Base-by-base conservation (phyloP, 1,140 invertebrate species). In the Drosophila parvula region DNA sequence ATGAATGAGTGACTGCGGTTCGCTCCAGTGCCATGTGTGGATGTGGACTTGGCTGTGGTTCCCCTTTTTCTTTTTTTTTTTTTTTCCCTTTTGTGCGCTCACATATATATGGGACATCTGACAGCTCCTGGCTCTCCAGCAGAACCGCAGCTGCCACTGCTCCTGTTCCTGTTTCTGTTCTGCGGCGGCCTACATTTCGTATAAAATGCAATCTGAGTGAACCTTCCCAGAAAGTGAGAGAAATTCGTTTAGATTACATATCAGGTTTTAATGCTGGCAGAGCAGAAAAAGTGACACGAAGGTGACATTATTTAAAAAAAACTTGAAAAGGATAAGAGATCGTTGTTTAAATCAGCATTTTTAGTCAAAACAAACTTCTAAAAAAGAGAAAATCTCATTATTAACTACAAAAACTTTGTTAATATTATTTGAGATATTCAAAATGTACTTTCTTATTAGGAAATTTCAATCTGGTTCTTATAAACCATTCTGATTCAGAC, bases 1-100 rank as follows among this genome's bases (percentile, higher is more conserved):
- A 59, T 71, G 57, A 84, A 79, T 80, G 58, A 56, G 44, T 22
- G 50, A 59, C 38, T 75, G 73, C 32, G 67, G 56, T 40, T 32
- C 50, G 61, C 27, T 40, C 28, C 27, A 38, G 16, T 36, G 43
- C 43, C 11, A n/a, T 14, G n/a, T 34, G 30, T n/a, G 28, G 14
- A 6, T 60, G 43, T 50, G 22, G 28, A 55, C 34, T 38, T 22
- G 51, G 51, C 51, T 55, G 51, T 22, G 32, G 32, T 56, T 48
- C 51, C 43, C 34, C 30, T 48, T 55, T 53, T n/a, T n/a, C n/a
- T n/a, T n/a, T n/a, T n/a, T n/a, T n/a, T n/a, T n/a, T n/a, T n/a
- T n/a, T n/a, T n/a, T 48, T 55, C 6, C 18, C 65, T 71, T 58
- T 58, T 70, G 34, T 64, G 43, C 28, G 32, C n/a, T 53, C 36